phyloP scores from a whole-genome alignment of 2,113 vertebrate species.

The Rhea pennata region DNA sequence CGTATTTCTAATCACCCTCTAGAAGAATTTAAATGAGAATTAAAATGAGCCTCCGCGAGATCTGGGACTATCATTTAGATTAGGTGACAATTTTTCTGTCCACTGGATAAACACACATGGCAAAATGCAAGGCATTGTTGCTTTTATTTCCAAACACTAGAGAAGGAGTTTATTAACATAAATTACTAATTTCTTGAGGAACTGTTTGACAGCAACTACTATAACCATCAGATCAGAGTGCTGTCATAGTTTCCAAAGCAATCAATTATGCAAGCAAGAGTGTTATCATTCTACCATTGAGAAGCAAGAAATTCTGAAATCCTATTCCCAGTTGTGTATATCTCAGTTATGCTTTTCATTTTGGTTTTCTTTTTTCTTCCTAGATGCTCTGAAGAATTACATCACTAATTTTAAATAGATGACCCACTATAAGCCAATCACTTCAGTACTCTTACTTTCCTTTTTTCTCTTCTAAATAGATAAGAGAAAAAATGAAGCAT shows the following conservation, averaged over 20 bases:
- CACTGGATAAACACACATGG: neutral
- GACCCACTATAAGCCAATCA: neutral
- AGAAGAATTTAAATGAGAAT: neutral
- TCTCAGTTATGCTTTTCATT: neutral
- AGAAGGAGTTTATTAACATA: neutral
- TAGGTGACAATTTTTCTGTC: neutral
- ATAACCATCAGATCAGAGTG: neutral
- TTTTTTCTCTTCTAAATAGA: neutral
- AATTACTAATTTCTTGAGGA: neutral
- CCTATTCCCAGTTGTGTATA: neutral
- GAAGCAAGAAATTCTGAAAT: neutral
- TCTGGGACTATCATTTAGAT: neutral
- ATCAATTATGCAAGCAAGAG: fast-evolving
- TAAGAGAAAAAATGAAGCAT: neutral
- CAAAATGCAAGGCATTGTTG: neutral
- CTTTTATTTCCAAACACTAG: neutral
- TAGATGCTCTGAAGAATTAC: neutral
- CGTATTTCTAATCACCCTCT: neutral
- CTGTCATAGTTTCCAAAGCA: neutral
- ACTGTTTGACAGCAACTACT: neutral
- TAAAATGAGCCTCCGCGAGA: neutral
- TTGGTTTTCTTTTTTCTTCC: neutral
- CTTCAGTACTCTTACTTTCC: neutral
- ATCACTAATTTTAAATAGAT: neutral
- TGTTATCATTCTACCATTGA: neutral